Evolutionary conservation across 2,888 invertebrate species (phyloP), one percentile per base, ranked within the genome.

Genomic region (Dicyrtomina minuta): DNA sequence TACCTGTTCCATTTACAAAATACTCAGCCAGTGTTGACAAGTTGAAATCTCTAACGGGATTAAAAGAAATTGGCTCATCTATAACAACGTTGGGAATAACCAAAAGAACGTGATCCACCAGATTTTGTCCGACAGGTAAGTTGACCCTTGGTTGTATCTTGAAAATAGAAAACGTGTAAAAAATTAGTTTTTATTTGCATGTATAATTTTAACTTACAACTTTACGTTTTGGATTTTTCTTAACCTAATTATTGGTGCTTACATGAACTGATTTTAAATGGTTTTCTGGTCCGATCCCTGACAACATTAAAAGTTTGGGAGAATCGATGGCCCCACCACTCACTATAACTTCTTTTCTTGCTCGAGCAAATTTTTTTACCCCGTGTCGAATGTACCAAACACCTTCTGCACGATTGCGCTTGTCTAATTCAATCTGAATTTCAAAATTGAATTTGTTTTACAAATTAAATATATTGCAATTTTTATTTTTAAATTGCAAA

Each of bases 91-190:
- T 73, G 2, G 49, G 53, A 0, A 74, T 10, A 0, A 69, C 12
- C 0, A 62, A 49, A 0, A 67, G 51, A 20, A 74, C 13, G 46
- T 77, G 77, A 60, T 77, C 77, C 41, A 70, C 58, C 1, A 77
- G 44, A 69, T 76, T 76, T 49, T 74, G 62, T 20, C 77, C 77
- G 12, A 76, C 77, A 0, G 75, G 77, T 4, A 77, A 58, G 55
- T 74, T 64, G n/a, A 77, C 22, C 51, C 51, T 71, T 26, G 72
- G 64, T 39, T 72, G 74, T 5, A 77, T 72, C 76, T 74, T 20
- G 1, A 68, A 6, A 49, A 15, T 13, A 15, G n/a, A 33, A 33
- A 33, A 33, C 33, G 8, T 33, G 33, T 33, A 33, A 33, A 33
- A 33, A 33, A 33, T n/a, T n/a, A n/a, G n/a, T n/a, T n/a, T n/a